Evolutionary conservation across 2,888 invertebrate genomes (phyloP), one percentile per base, ranked within the genome.

Genomic region (Congeria kusceri): DNA sequence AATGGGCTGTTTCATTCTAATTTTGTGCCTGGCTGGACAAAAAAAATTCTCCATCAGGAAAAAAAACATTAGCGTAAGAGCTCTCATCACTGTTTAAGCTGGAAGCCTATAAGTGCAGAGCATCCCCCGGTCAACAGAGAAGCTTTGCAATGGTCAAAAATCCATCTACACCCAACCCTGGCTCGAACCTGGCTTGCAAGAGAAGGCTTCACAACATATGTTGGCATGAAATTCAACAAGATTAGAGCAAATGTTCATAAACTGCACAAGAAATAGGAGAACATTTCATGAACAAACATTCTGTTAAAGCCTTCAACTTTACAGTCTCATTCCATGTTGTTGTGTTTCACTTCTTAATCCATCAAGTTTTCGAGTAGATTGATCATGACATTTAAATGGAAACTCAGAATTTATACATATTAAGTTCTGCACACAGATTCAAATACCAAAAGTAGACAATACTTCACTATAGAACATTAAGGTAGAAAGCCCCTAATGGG

Each of bases 141-240:
- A 47, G 76, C 80, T 65, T 73, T 74, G 80, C 77, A 80, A 92
- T 93, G 93, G 91, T 93, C 93, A 93, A 93, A 93, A 93, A 93
- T 92, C 93, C 93, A 93, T 93, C 92, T 90, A 81, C 76, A 49
- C 73, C 74, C 59, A 47, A 68, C 77, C 73, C 27, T 53, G 64
- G 29, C 71, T 63, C 65, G 53, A 53, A 68, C 73, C 78, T 77
- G 39, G 81, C 88, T 90, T 90, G 86, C 83, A 87, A 87, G 78
- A 90, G 89, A 92, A 89, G 89, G 91, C 90, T 90, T 90, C 86
- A 86, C 88, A 85, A 77, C 65, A 77, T 64, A 73, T 69, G 53
- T 53, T 25, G 64, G 78, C 77, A 83, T 80, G 81, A 81, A 77
- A 81, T 74, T 77, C 59, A 77, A 81, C 32, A 71, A 74, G 68